phyloP scores from a whole-genome alignment of 1,140 invertebrate species.

The Drosophila parvula region DNA sequence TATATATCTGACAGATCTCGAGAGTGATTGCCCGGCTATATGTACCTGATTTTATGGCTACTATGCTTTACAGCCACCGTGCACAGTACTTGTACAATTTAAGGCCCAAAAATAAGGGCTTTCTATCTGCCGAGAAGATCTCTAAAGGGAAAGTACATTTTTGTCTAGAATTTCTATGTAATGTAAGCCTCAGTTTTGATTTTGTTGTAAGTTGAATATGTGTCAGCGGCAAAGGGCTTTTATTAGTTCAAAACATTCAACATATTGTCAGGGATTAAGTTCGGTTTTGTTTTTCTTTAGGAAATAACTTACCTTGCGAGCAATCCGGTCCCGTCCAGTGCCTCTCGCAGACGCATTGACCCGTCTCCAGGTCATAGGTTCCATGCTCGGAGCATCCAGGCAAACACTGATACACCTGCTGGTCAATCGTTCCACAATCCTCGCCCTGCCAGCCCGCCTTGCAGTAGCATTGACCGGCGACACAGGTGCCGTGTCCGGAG shows the following conservation, averaged over 20 bases:
- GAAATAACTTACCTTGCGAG: constrained; percentile 89
- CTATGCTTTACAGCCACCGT: constrained; percentile 39
- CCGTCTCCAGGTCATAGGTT: constrained; percentile 93
- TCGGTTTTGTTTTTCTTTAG: no score
- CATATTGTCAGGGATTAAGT: background rate
- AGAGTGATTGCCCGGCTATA: constrained; percentile 38
- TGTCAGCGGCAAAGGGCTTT: background rate
- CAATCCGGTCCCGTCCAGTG: constrained; percentile 96
- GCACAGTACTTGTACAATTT: background rate
- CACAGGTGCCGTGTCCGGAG: constrained; percentile 95
- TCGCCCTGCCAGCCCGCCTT: constrained; percentile 97
- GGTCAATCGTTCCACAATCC: constrained; percentile 93
- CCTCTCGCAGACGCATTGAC: constrained; percentile 94
- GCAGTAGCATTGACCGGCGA: constrained; percentile 96
- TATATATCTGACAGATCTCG: constrained; percentile 40
- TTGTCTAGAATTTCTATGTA: background rate
- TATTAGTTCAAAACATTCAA: constrained; percentile 12
- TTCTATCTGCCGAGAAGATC: background rate
- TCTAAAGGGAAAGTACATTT: background rate
- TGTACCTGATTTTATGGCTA: constrained; percentile 39
- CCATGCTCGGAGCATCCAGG: constrained; percentile 96
- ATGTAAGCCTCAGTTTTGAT: background rate
- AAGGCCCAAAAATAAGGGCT: background rate
- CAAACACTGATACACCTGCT: constrained; percentile 94
- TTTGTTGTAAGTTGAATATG: background rate